Evolutionary conservation across 2,888 invertebrate species (phyloP).

Genomic region (Zeuzera pyrina): DNA sequence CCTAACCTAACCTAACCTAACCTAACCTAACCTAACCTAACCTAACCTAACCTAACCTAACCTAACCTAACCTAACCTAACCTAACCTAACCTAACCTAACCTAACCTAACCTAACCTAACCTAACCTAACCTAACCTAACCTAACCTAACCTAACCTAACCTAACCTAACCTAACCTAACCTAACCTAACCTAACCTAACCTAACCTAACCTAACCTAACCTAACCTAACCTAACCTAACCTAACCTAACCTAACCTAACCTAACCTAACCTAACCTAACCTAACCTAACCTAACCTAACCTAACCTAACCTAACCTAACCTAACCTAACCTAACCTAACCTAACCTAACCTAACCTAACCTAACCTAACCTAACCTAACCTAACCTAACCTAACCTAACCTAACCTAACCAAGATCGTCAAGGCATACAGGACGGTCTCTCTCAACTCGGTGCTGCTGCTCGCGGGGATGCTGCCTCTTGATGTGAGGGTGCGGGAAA

Average conservation of each 20-base stretch:
- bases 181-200: constrained; percentile 9
- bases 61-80: constrained; percentile 10
- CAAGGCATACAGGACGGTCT: too few species aligned
- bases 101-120: constrained; percentile 10
- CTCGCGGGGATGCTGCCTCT: too few species aligned
- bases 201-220: constrained; percentile 9
- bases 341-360: constrained; percentile 11
- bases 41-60: constrained; percentile 9
- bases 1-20: constrained; percentile 10
- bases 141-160: constrained; percentile 10
- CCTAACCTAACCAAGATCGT: constrained; percentile 6
- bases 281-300: constrained; percentile 10
- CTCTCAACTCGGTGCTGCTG: too few species aligned
- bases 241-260: constrained; percentile 8
- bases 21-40: constrained; percentile 10
- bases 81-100: constrained; percentile 10
- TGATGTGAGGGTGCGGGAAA: too few species aligned
- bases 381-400: constrained; percentile 7
- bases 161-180: constrained; percentile 8
- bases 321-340: constrained; percentile 12
- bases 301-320: constrained; percentile 11
- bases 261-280: constrained; percentile 10
- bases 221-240: constrained; percentile 7
- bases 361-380: constrained; percentile 9
- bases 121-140: constrained; percentile 10